Evolutionary conservation across 2,797 vertebrate species (phyloP).

Genomic region (Hydrolagus colliei): DNA sequence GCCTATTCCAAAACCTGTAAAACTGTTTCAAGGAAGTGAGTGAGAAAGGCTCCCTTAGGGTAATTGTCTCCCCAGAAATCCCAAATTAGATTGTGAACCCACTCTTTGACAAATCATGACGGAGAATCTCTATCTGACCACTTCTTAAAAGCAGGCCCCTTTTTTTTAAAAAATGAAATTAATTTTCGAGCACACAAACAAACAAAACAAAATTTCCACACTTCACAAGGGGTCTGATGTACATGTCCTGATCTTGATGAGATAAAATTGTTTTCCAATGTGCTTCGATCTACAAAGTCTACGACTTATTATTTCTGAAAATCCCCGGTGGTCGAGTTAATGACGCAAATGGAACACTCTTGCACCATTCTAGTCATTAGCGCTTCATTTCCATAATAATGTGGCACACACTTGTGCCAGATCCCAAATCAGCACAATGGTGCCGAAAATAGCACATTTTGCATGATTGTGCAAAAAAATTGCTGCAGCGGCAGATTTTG

Average conservation of each 20-base stretch:
- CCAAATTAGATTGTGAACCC: neutral
- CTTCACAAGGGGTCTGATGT: neutral
- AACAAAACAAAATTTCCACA: neutral
- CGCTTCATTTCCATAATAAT: neutral
- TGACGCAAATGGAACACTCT: neutral
- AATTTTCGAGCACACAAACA: neutral
- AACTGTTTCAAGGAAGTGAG: neutral
- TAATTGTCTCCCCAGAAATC: neutral
- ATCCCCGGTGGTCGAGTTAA: neutral
- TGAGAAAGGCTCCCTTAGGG: neutral
- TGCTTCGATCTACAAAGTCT: neutral
- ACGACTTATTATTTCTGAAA: neutral
- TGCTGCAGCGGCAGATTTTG: neutral
- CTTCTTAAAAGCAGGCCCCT: neutral
- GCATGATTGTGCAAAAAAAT: conserved; percentile 5
- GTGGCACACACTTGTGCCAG: neutral
- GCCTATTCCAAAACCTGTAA: neutral
- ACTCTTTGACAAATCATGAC: neutral
- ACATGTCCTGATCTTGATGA: neutral
- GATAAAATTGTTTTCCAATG: neutral
- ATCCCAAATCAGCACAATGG: neutral
- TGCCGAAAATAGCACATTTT: conserved; percentile 1
- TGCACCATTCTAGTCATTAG: conserved; percentile 17
- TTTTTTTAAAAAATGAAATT: neutral
- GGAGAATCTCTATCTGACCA: neutral